phyloP scores from a whole-genome alignment of 2,888 invertebrate species.

The Nephrotoma guestfalica region DNA sequence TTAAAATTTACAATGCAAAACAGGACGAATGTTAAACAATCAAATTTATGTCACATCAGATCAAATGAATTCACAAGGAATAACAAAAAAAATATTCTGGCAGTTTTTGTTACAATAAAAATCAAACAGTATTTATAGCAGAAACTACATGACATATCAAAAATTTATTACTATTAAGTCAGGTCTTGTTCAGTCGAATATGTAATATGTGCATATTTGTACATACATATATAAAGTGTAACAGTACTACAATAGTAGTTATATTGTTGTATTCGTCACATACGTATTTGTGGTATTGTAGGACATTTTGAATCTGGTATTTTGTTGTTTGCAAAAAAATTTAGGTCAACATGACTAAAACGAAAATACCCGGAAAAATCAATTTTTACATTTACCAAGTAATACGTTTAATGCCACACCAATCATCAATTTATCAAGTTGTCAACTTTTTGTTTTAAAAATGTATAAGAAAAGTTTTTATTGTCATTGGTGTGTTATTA shows the following conservation, averaged over 20 bases:
- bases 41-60: background rate
- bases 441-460: background rate
- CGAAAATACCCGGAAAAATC: background rate
- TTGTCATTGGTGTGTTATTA: background rate
- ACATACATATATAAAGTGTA: background rate
- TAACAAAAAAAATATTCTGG: background rate
- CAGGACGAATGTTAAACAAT: background rate
- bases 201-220: background rate
- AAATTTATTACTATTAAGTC: background rate
- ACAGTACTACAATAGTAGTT: background rate
- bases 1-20: background rate
- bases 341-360: background rate
- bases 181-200: background rate
- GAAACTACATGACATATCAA: background rate
- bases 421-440: background rate
- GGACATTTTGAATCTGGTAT: background rate
- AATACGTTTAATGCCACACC: background rate
- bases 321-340: background rate
- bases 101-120: background rate
- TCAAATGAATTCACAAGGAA: background rate
- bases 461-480: background rate
- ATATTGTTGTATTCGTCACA: background rate
- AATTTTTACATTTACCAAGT: background rate
- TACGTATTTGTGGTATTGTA: background rate
- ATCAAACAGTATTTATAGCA: background rate